Base-by-base conservation (phyloP, 2,113 vertebrate species). In the Pogonocichla stellata region DNA sequence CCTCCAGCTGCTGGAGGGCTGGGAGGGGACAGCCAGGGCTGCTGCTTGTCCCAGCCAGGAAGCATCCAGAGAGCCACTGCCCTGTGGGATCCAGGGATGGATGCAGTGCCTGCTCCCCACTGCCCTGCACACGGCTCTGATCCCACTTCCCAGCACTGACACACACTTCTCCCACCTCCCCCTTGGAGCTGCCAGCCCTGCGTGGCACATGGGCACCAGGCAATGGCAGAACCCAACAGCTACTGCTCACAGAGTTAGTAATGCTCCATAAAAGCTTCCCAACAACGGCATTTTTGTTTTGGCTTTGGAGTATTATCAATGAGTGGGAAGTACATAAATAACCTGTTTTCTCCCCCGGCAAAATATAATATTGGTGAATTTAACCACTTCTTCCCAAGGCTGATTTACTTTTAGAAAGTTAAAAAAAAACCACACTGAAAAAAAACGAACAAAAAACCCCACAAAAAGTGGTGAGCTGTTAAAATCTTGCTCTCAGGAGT, bases 1-100 rank as follows among this genome's bases (percentile, higher is more conserved):
- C 90, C 91, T 92, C 97, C 97, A 98, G 97, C 97, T 98, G 97
- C 93, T 2, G 2, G 53, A 85, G 91, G 96, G 92, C 96, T 70
- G 23, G 79, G 88, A 96, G 88, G 66, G 84, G 86, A 89, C 23
- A 28, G 88, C 73, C 87, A 96, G 94, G 87, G 86, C 92, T 92
- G 87, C 91, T 16, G 80, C 88, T 88, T 13, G 18, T 84, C 89
- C 96, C 28, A 9, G 95, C 85, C 91, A 93, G 97, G 96, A 97
- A 97, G 97, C 83, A 82, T 94, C 88, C 13, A 33, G 96, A 95
- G 79, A 81, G 57, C 81, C 71, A 91, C 90, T 94, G 95, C 95
- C 95, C 74, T 81, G 33, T 73, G 40, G n/a, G 38, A 85, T 81
- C 56, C 64, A 43, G 43, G 43, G 43, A 78, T 54, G 65, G 51